Conservation (phyloP, 2,113 vertebrate genomes). For the Phoenicopterus ruber region DNA sequence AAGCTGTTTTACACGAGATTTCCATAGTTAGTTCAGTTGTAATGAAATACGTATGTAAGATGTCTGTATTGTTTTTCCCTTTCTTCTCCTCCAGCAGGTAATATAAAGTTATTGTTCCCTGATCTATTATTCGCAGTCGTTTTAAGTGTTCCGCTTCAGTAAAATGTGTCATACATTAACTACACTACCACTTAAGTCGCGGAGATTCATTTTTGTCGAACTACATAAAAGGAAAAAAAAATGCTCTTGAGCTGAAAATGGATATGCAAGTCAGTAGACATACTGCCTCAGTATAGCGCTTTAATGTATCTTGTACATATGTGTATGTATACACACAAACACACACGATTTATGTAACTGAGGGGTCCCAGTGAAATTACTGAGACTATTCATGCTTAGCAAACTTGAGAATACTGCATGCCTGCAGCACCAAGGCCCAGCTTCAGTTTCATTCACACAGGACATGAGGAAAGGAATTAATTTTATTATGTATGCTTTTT, state of each 20-base stretch:
- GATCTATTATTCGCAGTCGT: neutral
- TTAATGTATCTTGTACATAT: rapidly evolving
- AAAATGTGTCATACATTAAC: neutral
- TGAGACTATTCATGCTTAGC: rapidly evolving
- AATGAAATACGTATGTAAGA: rapidly evolving
- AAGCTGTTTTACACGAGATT: neutral
- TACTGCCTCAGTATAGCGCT: neutral
- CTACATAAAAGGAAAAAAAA: neutral
- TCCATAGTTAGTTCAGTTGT: neutral
- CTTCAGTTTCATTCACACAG: neutral
- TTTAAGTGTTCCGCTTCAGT: neutral
- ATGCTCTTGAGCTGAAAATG: neutral
- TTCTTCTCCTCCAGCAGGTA: neutral
- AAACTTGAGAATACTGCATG: neutral
- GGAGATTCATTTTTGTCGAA: neutral
- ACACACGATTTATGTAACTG: rapidly evolving
- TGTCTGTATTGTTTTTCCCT: neutral
- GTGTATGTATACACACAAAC: no score
- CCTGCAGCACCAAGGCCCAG: neutral
- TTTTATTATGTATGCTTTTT: neutral
- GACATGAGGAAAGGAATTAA: neutral
- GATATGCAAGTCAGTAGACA: neutral
- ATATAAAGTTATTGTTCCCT: neutral
- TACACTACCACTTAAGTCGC: neutral
- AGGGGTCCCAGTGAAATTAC: neutral